These are phyloP conservation scores for Neocrepidodera transversa DNA, from an alignment of 2,888 invertebrate genomes.

Conservation along the genomic window DNA sequence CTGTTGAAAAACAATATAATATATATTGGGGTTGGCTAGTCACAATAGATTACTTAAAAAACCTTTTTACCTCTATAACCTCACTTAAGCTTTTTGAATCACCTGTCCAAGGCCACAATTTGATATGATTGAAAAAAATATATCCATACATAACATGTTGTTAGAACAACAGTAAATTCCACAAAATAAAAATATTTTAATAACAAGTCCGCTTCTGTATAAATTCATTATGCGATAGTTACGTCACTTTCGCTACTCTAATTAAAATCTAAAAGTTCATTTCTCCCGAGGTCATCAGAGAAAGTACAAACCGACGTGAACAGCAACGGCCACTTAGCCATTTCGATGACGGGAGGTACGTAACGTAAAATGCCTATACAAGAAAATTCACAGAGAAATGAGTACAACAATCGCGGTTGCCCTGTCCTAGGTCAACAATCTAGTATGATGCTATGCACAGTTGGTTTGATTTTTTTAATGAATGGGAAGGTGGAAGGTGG, in stretches of 20 bases:
- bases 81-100: too few species aligned
- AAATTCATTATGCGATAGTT: conserved; percentile 30
- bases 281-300: conserved; percentile 38
- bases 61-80: too few species aligned
- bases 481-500: too few species aligned
- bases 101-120: too few species aligned
- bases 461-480: conserved; percentile 1
- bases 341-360: background rate
- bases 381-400: conserved; percentile 19
- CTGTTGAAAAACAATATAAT: too few species aligned
- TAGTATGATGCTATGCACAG: background rate
- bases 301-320: conserved; percentile 31
- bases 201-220: conserved; percentile 9
- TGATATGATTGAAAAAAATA: too few species aligned
- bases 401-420: conserved; percentile 16
- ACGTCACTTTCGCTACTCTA: conserved; percentile 51
- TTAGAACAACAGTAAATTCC: too few species aligned
- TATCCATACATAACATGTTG: too few species aligned
- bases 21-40: too few species aligned
- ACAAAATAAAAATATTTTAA: too few species aligned
- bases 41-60: too few species aligned
- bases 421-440: conserved; percentile 21
- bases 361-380: background rate
- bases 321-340: background rate
- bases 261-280: conserved; percentile 45